Evolutionary conservation across 2,797 vertebrate species (phyloP).

Genomic region (Valencia hispanica): DNA sequence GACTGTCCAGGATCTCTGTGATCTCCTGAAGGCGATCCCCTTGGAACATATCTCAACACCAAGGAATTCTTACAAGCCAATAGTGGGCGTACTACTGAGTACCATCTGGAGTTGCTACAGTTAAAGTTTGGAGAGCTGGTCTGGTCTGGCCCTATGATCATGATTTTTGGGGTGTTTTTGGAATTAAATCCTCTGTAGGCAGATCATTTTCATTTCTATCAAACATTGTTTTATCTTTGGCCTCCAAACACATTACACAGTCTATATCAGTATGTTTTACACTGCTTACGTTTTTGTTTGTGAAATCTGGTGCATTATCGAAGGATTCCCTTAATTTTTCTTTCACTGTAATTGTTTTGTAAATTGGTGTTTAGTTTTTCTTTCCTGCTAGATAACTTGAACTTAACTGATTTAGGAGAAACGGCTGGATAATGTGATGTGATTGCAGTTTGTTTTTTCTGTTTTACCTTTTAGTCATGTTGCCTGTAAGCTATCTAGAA

Average conservation of each 20-base stretch:
- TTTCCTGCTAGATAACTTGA: slow-evolving; percentile 14
- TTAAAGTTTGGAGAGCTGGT: neutral
- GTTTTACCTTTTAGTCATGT: neutral
- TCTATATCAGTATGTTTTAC: neutral
- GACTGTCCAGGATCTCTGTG: too few relatives aligned
- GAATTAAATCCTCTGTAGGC: neutral
- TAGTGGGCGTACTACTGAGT: neutral
- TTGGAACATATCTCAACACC: neutral
- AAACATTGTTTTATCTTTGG: neutral
- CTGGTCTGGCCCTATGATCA: neutral
- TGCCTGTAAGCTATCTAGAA: neutral
- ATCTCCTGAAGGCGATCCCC: neutral
- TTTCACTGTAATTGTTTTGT: slow-evolving; percentile 31
- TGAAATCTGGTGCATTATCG: neutral
- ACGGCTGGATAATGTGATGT: neutral
- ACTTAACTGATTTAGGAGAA: neutral
- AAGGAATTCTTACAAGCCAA: neutral
- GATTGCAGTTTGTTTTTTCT: neutral
- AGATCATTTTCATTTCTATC: neutral
- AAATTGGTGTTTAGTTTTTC: slow-evolving; percentile 51
- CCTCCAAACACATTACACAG: neutral
- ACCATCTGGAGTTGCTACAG: neutral
- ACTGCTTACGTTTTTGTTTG: neutral
- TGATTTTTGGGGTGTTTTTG: neutral
- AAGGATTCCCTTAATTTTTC: neutral